These are phyloP conservation scores for Hycleus cichorii DNA, from an alignment of 1,140 invertebrate species.

Conservation along the genomic window DNA sequence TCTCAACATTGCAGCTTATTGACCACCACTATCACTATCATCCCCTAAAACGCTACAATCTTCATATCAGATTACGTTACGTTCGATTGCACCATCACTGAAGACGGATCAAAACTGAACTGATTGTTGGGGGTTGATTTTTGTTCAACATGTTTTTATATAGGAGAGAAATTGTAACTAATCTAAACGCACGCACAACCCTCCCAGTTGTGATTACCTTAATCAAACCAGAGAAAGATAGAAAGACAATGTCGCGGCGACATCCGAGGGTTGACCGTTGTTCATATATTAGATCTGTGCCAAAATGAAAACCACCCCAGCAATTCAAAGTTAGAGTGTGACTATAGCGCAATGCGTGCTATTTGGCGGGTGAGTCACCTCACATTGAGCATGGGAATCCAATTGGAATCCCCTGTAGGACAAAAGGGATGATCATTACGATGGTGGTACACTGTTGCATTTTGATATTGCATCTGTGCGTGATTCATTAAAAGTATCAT, in stretches of 20 bases:
- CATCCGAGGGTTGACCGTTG: too few species aligned
- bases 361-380: constrained; percentile 32
- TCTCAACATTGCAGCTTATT: not conserved
- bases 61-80: constrained; percentile 5
- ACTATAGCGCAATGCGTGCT: constrained; percentile 7
- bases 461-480: constrained; percentile 8
- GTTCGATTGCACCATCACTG: constrained; percentile 4
- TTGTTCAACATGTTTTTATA: not conserved
- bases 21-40: too few species aligned
- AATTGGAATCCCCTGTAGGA: constrained; percentile 24
- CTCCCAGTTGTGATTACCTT: constrained; percentile 34
- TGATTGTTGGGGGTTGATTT: not conserved
- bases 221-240: constrained; percentile 24
- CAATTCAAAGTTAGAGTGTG: constrained; percentile 22
- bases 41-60: not conserved
- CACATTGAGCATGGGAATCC: constrained; percentile 18
- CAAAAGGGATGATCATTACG: not conserved
- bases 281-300: too few species aligned
- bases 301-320: constrained; percentile 10
- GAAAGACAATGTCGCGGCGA: too few species aligned
- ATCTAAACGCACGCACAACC: constrained; percentile 29
- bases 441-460: constrained; percentile 19
- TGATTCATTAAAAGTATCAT: not conserved
- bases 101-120: not conserved
- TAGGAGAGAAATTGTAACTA: constrained; percentile 30